A percentile compares a stretch with the other conserved stretches of the same genome.
Evolutionary conservation across 2,888 invertebrate species (phyloP).

Genomic region (Thera obeliscata): DNA sequence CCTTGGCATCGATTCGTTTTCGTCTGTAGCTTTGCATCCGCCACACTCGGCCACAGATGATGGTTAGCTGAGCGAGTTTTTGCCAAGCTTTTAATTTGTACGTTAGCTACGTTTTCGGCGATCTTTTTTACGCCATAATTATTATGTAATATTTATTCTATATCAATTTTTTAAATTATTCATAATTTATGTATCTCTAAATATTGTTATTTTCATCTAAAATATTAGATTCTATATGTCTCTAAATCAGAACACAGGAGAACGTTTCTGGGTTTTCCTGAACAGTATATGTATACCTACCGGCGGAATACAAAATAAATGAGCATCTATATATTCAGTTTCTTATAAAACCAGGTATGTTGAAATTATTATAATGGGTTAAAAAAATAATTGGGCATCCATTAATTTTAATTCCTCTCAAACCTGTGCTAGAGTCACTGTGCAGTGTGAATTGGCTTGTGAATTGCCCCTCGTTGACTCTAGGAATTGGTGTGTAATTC

Average conservation of each 20-base stretch:
- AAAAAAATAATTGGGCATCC: background rate
- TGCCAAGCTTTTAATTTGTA: slow-evolving; percentile 36
- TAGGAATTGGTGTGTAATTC: slow-evolving; percentile 28
- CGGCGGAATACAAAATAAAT: no score
- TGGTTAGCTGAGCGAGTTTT: slow-evolving; percentile 31
- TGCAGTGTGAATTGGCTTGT: background rate
- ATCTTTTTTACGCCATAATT: background rate
- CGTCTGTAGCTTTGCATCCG: slow-evolving; percentile 48
- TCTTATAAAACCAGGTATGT: no score
- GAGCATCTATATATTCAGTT: no score
- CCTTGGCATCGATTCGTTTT: slow-evolving; percentile 64
- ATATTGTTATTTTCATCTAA: no score
- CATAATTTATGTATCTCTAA: no score
- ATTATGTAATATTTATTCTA: no score
- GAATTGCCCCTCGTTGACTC: slow-evolving; percentile 29
- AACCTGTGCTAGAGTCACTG: background rate
- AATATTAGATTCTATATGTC: no score
- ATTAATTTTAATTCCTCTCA: background rate
- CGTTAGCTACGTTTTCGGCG: background rate
- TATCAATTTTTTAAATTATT: no score
- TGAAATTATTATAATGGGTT: no score
- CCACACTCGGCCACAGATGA: slow-evolving; percentile 20
- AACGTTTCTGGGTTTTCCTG: no score
- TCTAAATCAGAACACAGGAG: no score
- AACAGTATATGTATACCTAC: no score